phyloP scores from a whole-genome alignment of 2,113 vertebrate species.

The Ptilorrhoa leucosticta region DNA sequence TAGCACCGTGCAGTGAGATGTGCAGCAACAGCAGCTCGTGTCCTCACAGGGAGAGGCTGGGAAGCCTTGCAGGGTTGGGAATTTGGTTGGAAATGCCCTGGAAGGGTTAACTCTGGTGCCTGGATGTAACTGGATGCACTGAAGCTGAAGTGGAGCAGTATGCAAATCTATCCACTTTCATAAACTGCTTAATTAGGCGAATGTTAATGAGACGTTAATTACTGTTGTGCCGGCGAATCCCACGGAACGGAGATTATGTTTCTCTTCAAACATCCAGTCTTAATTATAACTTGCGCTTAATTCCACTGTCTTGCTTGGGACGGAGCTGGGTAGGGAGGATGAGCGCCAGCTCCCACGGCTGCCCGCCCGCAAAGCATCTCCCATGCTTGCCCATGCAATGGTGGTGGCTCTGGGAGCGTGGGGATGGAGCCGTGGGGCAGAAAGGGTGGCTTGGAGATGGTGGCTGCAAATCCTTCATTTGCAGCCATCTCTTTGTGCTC shows the following conservation, averaged over 20 bases:
- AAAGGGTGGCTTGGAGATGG: not conserved
- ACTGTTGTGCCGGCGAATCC: constrained; percentile 79
- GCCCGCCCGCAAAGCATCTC: not conserved
- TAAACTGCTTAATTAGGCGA: constrained; percentile 83
- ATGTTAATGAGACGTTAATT: constrained; percentile 86
- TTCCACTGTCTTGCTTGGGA: constrained; percentile 59
- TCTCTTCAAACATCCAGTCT: constrained; percentile 80
- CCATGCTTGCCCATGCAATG: fast-evolving
- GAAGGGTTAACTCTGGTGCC: constrained; percentile 63
- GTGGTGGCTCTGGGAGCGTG: not conserved
- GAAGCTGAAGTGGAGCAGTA: constrained; percentile 63
- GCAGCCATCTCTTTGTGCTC: not conserved
- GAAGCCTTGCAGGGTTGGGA: not conserved
- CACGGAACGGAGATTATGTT: constrained; percentile 78
- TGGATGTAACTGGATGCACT: constrained; percentile 17
- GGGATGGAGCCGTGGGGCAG: fast-evolving
- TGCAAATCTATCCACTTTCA: constrained; percentile 76
- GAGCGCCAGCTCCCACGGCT: not conserved
- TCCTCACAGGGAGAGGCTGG: not conserved
- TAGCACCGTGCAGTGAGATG: not conserved
- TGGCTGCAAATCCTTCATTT: fast-evolving
- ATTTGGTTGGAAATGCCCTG: not conserved
- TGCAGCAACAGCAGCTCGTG: fast-evolving
- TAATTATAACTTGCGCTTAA: constrained; percentile 77
- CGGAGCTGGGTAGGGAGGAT: not conserved